phyloP scores from a whole-genome alignment of 2,888 invertebrate species.

The Diarsia dahlii region DNA sequence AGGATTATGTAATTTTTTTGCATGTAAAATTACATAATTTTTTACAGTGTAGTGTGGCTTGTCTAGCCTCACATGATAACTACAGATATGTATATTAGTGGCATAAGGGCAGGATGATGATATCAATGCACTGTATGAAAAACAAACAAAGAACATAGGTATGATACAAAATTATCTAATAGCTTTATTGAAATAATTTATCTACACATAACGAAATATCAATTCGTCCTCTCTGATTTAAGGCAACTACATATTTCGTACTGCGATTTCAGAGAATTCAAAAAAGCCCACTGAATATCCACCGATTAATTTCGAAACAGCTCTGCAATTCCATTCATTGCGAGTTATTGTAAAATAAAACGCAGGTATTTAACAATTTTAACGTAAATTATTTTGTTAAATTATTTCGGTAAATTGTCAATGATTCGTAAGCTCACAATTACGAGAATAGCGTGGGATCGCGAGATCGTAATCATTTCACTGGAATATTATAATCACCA shows the following conservation, averaged over 20 bases:
- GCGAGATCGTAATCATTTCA: conserved; percentile 3
- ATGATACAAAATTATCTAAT: background rate
- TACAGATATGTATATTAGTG: no score
- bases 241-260: background rate
- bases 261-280: background rate
- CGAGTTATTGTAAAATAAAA: background rate
- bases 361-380: background rate
- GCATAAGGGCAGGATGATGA: background rate
- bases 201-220: background rate
- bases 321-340: background rate
- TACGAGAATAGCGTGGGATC: conserved; percentile 9
- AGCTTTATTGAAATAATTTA: background rate
- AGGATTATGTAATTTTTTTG: no score
- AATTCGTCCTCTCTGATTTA: background rate
- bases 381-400: background rate
- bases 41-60: no score
- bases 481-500: conserved; percentile 8
- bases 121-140: background rate
- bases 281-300: background rate
- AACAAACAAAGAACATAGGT: background rate
- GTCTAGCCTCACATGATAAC: no score
- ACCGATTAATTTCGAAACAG: background rate
- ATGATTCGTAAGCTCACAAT: conserved; percentile 8
- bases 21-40: no score
- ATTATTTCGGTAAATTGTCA: background rate